Conservation (phyloP, 2,113 vertebrate genomes). For the Sorex araneus region DNA sequence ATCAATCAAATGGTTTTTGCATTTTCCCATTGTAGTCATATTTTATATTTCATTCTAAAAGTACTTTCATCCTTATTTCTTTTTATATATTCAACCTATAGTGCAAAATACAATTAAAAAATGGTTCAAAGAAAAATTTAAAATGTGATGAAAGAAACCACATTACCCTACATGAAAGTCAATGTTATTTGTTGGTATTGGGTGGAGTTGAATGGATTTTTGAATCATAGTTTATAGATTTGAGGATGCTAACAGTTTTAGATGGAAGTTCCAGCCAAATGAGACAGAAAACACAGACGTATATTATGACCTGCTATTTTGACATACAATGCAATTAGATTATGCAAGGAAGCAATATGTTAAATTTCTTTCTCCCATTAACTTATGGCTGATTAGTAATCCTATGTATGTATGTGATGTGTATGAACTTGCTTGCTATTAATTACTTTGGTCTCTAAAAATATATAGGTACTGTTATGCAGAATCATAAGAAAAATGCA, state of each 20-base stretch:
- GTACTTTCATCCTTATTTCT: not conserved
- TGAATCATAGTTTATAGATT: not conserved
- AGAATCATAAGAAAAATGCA: slow-evolving; percentile 15
- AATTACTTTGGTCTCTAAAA: not conserved
- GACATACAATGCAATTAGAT: not conserved
- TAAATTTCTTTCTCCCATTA: not conserved
- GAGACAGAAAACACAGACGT: not conserved
- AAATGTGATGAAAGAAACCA: not conserved
- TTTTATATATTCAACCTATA: not conserved
- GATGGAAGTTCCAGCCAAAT: not conserved
- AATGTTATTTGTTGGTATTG: not conserved
- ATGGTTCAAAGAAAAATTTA: not conserved
- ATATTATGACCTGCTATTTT: not conserved
- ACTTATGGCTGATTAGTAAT: not conserved
- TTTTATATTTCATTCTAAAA: not conserved
- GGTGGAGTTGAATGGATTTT: not conserved
- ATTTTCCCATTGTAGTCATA: not conserved
- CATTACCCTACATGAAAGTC: not conserved
- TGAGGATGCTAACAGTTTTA: slow-evolving; percentile 29
- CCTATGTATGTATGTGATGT: not conserved
- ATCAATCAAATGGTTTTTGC: not conserved
- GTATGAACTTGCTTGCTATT: not conserved
- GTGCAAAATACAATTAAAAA: slow-evolving; percentile 23
- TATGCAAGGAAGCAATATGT: not conserved
- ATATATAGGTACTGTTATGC: not conserved